These are phyloP conservation scores for Sussaba pulchella DNA, from an alignment of 2,888 invertebrate species.

Conservation along the genomic window DNA sequence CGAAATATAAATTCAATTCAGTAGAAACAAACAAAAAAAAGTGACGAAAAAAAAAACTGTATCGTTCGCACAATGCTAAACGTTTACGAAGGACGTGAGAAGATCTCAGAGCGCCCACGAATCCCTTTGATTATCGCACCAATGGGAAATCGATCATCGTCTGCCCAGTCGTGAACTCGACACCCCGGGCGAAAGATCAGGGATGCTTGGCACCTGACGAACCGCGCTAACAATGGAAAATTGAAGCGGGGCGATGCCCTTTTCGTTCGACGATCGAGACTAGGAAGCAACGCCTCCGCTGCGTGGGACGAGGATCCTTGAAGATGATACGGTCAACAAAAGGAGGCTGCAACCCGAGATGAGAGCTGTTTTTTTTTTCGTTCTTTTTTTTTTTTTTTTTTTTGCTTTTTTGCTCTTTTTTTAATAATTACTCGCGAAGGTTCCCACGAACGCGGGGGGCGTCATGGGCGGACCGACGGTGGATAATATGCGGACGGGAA, in stretches of 20 bases:
- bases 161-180: conserved; percentile 53
- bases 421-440: conserved; percentile 82
- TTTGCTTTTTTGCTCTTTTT: too few species aligned
- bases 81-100: conserved; percentile 19
- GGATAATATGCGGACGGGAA: conserved; percentile 62
- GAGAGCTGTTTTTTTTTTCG: conserved; percentile 71
- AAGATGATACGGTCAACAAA: conserved; percentile 83
- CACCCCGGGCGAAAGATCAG: conserved; percentile 63
- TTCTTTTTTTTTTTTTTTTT: too few species aligned
- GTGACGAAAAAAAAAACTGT: neutral
- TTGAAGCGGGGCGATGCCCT: conserved; percentile 45
- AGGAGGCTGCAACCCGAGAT: conserved; percentile 80
- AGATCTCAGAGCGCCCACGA: conserved; percentile 45
- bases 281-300: conserved; percentile 58
- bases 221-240: conserved; percentile 35
- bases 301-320: conserved; percentile 78
- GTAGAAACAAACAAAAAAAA: neutral
- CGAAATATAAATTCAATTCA: neutral
- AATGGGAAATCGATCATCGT: conserved; percentile 62
- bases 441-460: conserved; percentile 84
- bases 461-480: conserved; percentile 78
- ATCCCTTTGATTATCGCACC: conserved; percentile 53
- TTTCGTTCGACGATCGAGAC: conserved; percentile 63
- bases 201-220: conserved; percentile 61
- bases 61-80: too few species aligned